A percentile compares a stretch with the other conserved stretches of the same genome.
Evolutionary conservation across 2,113 vertebrate species (phyloP).

Genomic region (Phylloscopus trochilus): DNA sequence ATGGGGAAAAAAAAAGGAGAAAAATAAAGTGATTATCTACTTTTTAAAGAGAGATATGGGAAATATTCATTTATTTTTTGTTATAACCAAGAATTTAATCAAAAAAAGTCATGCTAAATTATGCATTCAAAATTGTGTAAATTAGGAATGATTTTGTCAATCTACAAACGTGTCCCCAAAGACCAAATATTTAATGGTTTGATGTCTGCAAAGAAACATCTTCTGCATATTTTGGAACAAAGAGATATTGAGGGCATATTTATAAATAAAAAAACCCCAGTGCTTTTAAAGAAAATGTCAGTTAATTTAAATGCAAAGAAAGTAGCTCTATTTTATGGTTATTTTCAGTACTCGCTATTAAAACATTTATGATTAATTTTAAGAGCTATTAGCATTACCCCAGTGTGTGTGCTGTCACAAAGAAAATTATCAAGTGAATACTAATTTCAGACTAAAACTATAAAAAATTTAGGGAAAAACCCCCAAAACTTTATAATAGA

Average conservation of each 20-base stretch:
- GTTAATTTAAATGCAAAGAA: background rate
- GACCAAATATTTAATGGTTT: background rate
- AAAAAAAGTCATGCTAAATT: background rate
- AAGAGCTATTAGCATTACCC: background rate
- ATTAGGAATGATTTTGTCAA: background rate
- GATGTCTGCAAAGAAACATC: background rate
- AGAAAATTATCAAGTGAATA: background rate
- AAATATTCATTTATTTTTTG: background rate
- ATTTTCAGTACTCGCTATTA: background rate
- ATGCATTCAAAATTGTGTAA: background rate
- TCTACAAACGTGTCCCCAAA: background rate
- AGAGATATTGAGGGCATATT: background rate
- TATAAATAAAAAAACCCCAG: background rate
- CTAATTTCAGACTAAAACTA: background rate
- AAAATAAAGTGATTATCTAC: background rate
- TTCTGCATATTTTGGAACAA: background rate
- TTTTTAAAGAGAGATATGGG: background rate
- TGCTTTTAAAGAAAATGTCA: background rate
- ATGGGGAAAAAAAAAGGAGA: background rate
- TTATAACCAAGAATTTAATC: background rate
- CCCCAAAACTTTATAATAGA: background rate
- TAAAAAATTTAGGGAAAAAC: rapidly evolving
- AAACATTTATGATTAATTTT: background rate
- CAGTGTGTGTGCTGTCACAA: background rate
- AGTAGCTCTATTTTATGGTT: background rate